Evolutionary conservation across 2,888 invertebrate genomes (phyloP), one percentile per base, ranked within the genome.

Genomic region (Cenopis cana): DNA sequence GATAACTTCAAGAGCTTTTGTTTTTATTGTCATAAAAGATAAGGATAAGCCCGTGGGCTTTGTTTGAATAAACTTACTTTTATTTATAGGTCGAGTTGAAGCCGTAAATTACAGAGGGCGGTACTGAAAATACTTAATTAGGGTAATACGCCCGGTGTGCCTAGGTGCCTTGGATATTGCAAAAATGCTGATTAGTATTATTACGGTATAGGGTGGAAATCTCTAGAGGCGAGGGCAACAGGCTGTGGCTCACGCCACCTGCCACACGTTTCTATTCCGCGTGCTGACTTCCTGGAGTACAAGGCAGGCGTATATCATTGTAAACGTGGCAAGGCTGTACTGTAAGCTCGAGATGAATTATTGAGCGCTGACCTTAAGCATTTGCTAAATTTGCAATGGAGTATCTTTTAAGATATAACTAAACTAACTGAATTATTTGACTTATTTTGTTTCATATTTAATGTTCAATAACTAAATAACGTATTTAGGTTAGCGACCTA

Each of bases 131-230:
- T 69, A 65, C 60, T 56, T 60, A 65, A 84, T 84, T 85, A 78
- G 84, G 82, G 81, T 82, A 84, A 84, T 77, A 79, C 77, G 71
- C 74, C 76, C 41, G 71, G 50, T 49, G 61, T 33, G 61, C 59
- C 33, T 52, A 54, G 56, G 12, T 18, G 49, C 33, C 33, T 33
- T 5, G 36, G 24, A 59, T 69, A 69, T 62, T 55, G 68, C 68
- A 69, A 62, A 62, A 61, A 62, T 49, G 68, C 49, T 68, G 60
- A 54, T 61, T 60, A 60, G 46, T 52, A 59, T 54, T 61, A 54
- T 60, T 60, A 59, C 60, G 60, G 55, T 24, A 55, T 18, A 38
- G 66, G 18, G 20, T 24, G 61, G 29, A 49, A 61, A 29, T 56
- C 72, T 68, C 62, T 38, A 18, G 68, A 61, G 68, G 61, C 50